Evolutionary conservation across 2,797 vertebrate species (phyloP).

Genomic region (Microhierax caerulescens): DNA sequence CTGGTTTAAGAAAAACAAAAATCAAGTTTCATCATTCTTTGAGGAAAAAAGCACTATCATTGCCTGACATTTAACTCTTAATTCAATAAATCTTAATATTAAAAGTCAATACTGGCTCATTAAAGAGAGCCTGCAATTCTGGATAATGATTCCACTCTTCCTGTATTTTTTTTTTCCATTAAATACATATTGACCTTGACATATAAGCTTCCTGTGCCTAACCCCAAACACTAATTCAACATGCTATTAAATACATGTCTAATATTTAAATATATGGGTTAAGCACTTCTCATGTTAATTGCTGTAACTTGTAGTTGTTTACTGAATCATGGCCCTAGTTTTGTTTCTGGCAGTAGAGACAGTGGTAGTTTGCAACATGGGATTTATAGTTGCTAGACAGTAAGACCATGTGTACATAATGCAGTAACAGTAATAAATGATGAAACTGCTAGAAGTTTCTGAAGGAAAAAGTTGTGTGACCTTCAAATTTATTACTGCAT

Average conservation of each 20-base stretch:
- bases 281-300: neutral
- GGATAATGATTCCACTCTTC: neutral
- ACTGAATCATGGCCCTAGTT: neutral
- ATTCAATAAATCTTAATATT: neutral
- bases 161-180: neutral
- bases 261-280: neutral
- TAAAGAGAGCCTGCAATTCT: neutral
- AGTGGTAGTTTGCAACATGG: neutral
- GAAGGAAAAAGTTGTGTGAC: neutral
- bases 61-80: neutral
- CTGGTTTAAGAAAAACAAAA: neutral
- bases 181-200: neutral
- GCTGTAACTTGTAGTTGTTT: neutral
- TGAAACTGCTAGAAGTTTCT: neutral
- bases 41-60: neutral
- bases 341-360: neutral
- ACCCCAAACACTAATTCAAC: neutral
- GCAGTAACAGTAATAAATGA: neutral
- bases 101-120: neutral
- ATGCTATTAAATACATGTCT: neutral
- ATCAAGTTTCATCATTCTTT: neutral
- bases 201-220: neutral
- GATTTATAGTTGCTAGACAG: neutral
- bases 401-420: neutral
- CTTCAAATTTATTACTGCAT: neutral